These are phyloP conservation scores for Rhinatrema bivittatum DNA, from an alignment of 2,797 vertebrate genomes.

Conservation along the genomic window DNA sequence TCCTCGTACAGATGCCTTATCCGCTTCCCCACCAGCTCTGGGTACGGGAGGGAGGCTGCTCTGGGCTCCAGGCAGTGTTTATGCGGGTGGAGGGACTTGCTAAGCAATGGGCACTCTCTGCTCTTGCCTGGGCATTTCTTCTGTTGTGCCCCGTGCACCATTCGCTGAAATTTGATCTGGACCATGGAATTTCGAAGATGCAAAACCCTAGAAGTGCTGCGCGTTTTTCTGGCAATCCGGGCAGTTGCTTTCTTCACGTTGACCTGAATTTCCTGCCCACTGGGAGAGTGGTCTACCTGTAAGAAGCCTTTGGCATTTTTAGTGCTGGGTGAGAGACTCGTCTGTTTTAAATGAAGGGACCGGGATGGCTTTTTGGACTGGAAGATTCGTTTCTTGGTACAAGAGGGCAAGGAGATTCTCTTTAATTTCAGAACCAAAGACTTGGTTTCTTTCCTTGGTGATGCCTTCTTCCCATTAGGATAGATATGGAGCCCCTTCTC, in stretches of 20 bases:
- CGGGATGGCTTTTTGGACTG: background rate
- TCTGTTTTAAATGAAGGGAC: background rate
- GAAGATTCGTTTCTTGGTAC: background rate
- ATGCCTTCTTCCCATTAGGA: no score
- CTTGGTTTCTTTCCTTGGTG: background rate
- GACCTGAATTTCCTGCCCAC: no score
- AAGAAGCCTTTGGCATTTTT: no score
- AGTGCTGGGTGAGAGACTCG: no score
- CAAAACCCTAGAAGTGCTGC: conserved; percentile 31
- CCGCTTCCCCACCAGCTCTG: conserved; percentile 69
- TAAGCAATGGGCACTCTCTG: conserved; percentile 1
- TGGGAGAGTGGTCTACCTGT: no score
- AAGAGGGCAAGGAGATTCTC: background rate
- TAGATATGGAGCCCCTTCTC: background rate
- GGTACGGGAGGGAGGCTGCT: conserved; percentile 40
- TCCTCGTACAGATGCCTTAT: conserved; percentile 75
- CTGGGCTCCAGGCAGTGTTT: conserved; percentile 22
- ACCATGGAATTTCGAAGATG: conserved; percentile 27
- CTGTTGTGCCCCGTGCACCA: conserved; percentile 25
- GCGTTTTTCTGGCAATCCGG: conserved; percentile 12
- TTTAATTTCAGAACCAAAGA: background rate
- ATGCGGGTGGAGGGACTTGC: conserved; percentile 33
- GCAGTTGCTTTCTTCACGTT: no score
- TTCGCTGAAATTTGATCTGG: conserved; percentile 62
- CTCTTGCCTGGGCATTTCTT: conserved; percentile 31